These are phyloP conservation scores for Syngnathus typhle DNA, from an alignment of 2,113 vertebrate genomes.

Conservation along the genomic window DNA sequence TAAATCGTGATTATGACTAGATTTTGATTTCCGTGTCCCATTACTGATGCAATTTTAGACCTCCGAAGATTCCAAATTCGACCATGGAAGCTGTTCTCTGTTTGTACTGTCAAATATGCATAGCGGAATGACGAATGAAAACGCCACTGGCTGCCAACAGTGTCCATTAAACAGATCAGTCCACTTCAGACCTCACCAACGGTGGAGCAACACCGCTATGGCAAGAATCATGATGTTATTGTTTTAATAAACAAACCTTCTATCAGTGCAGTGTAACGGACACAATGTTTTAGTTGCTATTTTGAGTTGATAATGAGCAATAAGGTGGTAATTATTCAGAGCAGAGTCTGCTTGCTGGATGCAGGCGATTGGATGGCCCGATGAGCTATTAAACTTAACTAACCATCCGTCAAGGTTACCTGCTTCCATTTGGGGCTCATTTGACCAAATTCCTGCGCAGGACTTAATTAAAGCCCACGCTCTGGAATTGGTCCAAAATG, in stretches of 20 bases:
- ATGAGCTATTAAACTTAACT: background rate
- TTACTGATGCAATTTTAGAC: slow-evolving; percentile 22
- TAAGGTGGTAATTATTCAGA: background rate
- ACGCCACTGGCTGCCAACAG: background rate
- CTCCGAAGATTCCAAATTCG: background rate
- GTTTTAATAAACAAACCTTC: background rate
- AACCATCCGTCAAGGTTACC: background rate
- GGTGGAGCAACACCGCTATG: background rate
- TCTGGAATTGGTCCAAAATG: too few relatives aligned
- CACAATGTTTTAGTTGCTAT: background rate
- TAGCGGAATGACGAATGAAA: background rate
- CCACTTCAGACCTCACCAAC: background rate
- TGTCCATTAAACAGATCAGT: background rate
- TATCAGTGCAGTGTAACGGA: background rate
- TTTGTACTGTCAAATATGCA: background rate
- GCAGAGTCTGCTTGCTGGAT: background rate
- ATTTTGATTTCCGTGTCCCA: slow-evolving; percentile 31
- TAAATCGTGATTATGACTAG: slow-evolving; percentile 52
- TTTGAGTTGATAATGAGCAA: background rate
- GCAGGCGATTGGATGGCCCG: background rate
- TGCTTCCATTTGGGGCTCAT: background rate
- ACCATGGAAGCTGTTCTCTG: background rate
- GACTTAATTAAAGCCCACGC: too few relatives aligned
- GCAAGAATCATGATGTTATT: background rate
- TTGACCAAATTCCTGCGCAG: background rate